Conservation (phyloP, 2,113 vertebrate species). For the Phylloscopus trochiloides region DNA sequence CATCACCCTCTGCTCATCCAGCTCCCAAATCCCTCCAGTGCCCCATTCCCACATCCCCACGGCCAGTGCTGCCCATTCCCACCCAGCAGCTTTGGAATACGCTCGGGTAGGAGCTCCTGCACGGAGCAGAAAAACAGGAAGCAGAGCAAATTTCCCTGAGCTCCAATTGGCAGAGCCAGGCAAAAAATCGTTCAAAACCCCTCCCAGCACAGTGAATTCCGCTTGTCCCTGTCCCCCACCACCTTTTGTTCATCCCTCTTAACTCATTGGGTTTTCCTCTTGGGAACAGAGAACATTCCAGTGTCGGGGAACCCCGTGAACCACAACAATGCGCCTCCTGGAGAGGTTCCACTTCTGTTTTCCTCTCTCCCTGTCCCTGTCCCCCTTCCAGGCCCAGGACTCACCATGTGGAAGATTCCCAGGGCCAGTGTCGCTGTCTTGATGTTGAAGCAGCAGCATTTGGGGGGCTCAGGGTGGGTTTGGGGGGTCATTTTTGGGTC, state of each 20-base stretch:
- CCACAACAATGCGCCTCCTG: not conserved
- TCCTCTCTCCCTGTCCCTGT: not conserved
- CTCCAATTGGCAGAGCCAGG: not conserved
- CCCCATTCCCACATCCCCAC: not conserved
- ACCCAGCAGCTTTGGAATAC: not conserved
- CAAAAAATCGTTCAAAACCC: not conserved
- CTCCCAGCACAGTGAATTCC: not conserved
- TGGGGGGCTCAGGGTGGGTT: not conserved
- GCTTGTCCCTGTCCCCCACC: accelerated
- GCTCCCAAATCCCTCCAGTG: not conserved
- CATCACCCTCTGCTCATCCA: not conserved
- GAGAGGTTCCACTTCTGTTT: not conserved
- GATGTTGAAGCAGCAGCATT: conserved; percentile 69
- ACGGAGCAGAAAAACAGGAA: not conserved
- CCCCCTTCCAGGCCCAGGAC: not conserved
- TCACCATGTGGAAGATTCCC: conserved; percentile 77
- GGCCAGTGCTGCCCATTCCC: not conserved
- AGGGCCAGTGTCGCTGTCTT: conserved; percentile 52
- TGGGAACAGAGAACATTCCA: not conserved
- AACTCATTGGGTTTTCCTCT: not conserved
- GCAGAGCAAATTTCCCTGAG: not conserved
- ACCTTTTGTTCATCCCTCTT: not conserved
- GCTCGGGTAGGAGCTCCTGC: accelerated
- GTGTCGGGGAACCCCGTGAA: not conserved
- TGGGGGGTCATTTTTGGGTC: conserved; percentile 39